phyloP scores from a whole-genome alignment of 2,888 invertebrate species.

The Lymantria dispar region DNA sequence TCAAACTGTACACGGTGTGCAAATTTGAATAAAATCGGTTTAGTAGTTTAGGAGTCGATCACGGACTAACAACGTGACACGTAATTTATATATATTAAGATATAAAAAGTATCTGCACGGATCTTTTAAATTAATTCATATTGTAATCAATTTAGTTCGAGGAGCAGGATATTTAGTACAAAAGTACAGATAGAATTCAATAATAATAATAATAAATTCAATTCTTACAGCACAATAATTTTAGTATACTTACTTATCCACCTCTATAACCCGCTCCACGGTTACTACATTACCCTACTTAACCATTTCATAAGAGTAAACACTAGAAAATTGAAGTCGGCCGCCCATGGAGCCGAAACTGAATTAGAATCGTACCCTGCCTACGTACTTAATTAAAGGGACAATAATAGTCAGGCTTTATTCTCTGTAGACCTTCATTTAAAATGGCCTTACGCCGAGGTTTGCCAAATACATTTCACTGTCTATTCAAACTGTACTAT shows the following conservation, averaged over 20 bases:
- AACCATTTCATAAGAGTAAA: constrained; percentile 22
- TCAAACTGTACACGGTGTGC: no score
- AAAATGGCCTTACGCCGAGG: background rate
- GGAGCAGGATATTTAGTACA: no score
- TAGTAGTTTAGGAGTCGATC: no score
- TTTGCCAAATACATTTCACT: background rate
- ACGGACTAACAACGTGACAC: no score
- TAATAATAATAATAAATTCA: no score
- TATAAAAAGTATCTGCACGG: no score
- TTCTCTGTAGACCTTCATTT: background rate
- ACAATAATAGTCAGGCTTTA: constrained; percentile 1
- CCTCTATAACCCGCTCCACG: constrained; percentile 4
- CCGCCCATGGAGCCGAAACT: constrained; percentile 20
- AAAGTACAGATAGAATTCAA: no score
- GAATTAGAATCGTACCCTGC: constrained; percentile 24
- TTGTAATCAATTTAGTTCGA: no score
- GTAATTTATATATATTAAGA: no score
- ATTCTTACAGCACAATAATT: no score
- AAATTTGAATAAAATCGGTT: no score
- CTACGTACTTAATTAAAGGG: constrained; percentile 9
- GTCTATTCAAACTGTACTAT: background rate
- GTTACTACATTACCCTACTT: background rate
- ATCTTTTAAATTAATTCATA: no score
- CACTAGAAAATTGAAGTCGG: constrained; percentile 33
- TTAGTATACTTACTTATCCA: background rate